Base-by-base conservation (phyloP, 2,113 vertebrate genomes). In the Oryzias celebensis region DNA sequence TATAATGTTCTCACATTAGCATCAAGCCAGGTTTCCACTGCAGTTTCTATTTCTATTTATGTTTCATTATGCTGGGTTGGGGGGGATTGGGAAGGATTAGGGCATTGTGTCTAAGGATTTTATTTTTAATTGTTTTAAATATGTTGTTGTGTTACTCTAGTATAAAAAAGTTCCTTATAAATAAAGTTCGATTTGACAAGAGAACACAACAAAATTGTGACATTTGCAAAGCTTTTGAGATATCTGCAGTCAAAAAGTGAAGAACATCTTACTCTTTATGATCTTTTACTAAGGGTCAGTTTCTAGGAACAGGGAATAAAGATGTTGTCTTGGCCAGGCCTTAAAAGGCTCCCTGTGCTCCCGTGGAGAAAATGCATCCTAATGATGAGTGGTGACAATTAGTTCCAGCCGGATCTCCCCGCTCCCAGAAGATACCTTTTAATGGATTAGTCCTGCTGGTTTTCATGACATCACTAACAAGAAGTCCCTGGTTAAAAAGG, bases 311-410 rank as follows among this genome's bases (percentile, higher is more conserved):
- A 46, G 45, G 14, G 28, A 52, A 66, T 69, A 82, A 62, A 75
- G 58, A 64, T 8, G 53, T 52, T 62, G 65, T 73, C 69, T 51
- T 64, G 52, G 10, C 49, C 18, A 4, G 45, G 60, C 49, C 43
- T 48, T 73, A 59, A 65, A 72, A 52, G 43, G 62, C 59, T 79
- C 84, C 67, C 77, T 31, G 54, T 51, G 52, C 80, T 53, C 28
- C 53, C 57, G 64, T 28, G 52, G 60, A 62, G 57, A n/a, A 62
- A 67, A 49, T 42, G 31, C 62, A 56, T 76, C 68, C 65, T 47
- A 46, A 48, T 82, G 73, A 75, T 79, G 71, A 83, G 78, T 70
- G 62, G 53, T 47, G 58, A 73, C 76, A 68, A 75, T 78, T 80
- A 73, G 68, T 59, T 67, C 66, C 61, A 68, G 58, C 57, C 65